Evolutionary conservation across 2,113 vertebrate species (phyloP).

Genomic region (Cromileptes altivelis): DNA sequence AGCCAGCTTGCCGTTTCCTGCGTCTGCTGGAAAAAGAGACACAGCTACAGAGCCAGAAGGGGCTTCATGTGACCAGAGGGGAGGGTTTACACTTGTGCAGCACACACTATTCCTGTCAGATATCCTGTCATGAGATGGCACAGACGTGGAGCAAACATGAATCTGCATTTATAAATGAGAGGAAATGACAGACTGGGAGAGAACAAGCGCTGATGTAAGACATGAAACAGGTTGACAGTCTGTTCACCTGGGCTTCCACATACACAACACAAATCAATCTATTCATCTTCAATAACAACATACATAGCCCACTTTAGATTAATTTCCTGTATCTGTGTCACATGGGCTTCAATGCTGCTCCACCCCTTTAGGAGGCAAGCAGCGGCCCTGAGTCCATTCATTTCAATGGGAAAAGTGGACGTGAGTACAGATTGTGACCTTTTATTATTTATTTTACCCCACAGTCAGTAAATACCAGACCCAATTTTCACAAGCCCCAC

Average conservation of each 20-base stretch:
- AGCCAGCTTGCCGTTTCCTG: constrained; percentile 55
- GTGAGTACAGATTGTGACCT: too few relatives aligned
- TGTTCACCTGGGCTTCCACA: background rate
- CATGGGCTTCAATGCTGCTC: too few relatives aligned
- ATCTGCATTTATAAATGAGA: constrained; percentile 25
- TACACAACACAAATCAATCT: background rate
- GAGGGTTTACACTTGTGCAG: constrained; percentile 14
- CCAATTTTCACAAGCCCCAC: too few relatives aligned
- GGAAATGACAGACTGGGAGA: background rate
- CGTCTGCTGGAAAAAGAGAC: constrained; percentile 38
- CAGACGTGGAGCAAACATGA: constrained; percentile 8
- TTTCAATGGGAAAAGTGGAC: too few relatives aligned
- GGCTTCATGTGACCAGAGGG: constrained; percentile 28
- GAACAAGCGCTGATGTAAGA: background rate
- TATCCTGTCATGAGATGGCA: constrained; percentile 4
- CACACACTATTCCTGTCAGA: constrained; percentile 30
- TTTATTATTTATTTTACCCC: too few relatives aligned
- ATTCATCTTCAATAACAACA: background rate
- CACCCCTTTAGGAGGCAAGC: too few relatives aligned
- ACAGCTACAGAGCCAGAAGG: constrained; percentile 7
- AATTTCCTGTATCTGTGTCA: too few relatives aligned
- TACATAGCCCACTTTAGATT: too few relatives aligned
- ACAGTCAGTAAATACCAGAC: too few relatives aligned
- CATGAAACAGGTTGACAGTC: background rate
- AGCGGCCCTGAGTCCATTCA: too few relatives aligned